Percentiles rank a stretch among this genome's conserved stretches.
Evolutionary conservation across 2,797 vertebrate species (phyloP).

Genomic region (Clarias fuscus): DNA sequence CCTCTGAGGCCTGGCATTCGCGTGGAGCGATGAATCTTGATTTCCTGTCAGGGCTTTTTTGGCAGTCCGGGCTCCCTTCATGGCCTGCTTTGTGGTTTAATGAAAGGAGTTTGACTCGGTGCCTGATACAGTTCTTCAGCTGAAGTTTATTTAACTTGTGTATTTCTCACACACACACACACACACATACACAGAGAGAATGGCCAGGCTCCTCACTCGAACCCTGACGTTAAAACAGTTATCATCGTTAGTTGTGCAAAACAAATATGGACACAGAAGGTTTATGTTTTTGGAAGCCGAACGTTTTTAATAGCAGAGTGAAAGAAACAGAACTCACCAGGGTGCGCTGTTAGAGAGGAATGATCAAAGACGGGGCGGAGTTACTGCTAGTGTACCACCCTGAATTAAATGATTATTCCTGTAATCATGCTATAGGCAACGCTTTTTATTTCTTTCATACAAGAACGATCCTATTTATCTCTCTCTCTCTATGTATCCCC

Average conservation of each 20-base stretch:
- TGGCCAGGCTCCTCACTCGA: slow-evolving; percentile 7
- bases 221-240: not conserved
- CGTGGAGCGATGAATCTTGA: slow-evolving; percentile 50
- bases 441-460: not conserved
- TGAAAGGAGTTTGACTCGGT: slow-evolving; percentile 45
- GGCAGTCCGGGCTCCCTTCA: slow-evolving; percentile 32
- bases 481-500: no score
- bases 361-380: not conserved
- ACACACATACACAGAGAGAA: slow-evolving; percentile 36
- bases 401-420: not conserved
- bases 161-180: slow-evolving; percentile 42
- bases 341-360: not conserved
- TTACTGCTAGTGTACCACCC: not conserved
- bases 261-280: not conserved
- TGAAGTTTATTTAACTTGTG: slow-evolving; percentile 52
- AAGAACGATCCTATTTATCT: not conserved
- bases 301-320: not conserved
- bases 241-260: not conserved
- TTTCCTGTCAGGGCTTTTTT: slow-evolving; percentile 46
- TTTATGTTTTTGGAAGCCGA: not conserved
- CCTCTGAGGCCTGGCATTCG: slow-evolving; percentile 38
- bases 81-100: slow-evolving; percentile 43
- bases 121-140: slow-evolving; percentile 48
- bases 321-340: not conserved
- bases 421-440: not conserved